Base-by-base conservation (phyloP, 2,113 vertebrate genomes). In the Epinephelus lanceolatus region DNA sequence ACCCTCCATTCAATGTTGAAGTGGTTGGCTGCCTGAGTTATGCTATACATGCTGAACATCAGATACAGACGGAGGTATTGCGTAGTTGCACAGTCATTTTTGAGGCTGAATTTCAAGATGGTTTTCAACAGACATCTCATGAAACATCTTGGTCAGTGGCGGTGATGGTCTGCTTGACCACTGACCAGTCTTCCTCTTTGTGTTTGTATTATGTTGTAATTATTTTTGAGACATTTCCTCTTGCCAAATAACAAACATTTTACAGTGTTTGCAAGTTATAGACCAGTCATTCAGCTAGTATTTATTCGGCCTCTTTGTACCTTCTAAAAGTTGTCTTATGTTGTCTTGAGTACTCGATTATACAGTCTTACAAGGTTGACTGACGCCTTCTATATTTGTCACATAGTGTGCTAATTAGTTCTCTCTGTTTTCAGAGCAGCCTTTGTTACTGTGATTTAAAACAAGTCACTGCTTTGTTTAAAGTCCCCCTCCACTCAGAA, bases 1-100 rank as follows among this genome's bases (percentile, higher is more conserved):
- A 19, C 33, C 25, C 23, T 89, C 18, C 49, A n/a, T 17, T 17
- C 55, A 83, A 72, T 15, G 4, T 17, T 30, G 51, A 72, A 47
- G 21, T 37, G 21, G 10, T 56, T 2, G 17, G 13, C 12, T 57
- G 63, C 37, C 23, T 6, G 10, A 13, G 12, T 57, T n/a, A 18
- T 57, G 23, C 52, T 51, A 14, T 25, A 45, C 65, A 67, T 57
- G 37, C 67, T 72, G 33, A 51, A 45, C 51, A 25, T 45, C n/a
- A 37, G 53, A 59, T 27, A 66, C 63, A 57, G n/a, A 1, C 27
- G 9, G 55, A 60, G 21, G 15, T 11, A 6, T 72, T 59, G 11
- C 4, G 7, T 10, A 33, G 56, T 3, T 42, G 17, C 57, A 17
- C 1, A 2, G 23, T 33, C 8, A n/a, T 49, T 30, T 27, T 33